Conservation (phyloP, 2,888 invertebrate genomes). For the Tipula unca region DNA sequence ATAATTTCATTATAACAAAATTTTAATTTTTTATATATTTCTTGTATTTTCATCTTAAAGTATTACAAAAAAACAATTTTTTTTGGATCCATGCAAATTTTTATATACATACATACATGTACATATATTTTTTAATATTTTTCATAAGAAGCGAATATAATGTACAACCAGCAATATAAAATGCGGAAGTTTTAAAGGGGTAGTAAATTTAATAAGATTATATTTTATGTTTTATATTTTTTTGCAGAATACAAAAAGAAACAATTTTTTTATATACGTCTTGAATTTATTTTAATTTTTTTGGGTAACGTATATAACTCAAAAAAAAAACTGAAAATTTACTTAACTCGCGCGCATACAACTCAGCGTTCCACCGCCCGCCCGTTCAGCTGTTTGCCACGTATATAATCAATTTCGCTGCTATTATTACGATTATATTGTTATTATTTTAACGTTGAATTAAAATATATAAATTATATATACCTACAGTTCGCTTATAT, state of each 20-base stretch:
- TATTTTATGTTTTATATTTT: background rate
- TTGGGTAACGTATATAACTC: background rate
- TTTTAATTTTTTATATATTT: constrained; percentile 2
- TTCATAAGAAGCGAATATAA: background rate
- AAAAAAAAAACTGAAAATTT: background rate
- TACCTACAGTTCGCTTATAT: background rate
- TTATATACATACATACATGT: no score
- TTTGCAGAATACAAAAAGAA: background rate
- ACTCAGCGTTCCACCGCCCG: background rate
- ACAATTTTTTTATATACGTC: background rate
- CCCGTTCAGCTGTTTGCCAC: background rate
- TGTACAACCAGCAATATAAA: background rate
- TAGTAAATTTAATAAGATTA: constrained; percentile 8
- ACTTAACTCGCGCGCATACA: background rate
- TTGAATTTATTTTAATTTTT: background rate
- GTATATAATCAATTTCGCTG: background rate
- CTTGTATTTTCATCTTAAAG: background rate
- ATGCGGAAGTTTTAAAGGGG: constrained; percentile 14
- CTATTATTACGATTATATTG: background rate
- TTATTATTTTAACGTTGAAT: background rate
- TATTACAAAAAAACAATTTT: background rate
- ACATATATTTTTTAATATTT: no score
- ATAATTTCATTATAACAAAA: background rate
- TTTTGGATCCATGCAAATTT: background rate
- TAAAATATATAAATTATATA: background rate